Conservation (phyloP, 2,113 vertebrate genomes). For the Lophochroa leadbeateri region DNA sequence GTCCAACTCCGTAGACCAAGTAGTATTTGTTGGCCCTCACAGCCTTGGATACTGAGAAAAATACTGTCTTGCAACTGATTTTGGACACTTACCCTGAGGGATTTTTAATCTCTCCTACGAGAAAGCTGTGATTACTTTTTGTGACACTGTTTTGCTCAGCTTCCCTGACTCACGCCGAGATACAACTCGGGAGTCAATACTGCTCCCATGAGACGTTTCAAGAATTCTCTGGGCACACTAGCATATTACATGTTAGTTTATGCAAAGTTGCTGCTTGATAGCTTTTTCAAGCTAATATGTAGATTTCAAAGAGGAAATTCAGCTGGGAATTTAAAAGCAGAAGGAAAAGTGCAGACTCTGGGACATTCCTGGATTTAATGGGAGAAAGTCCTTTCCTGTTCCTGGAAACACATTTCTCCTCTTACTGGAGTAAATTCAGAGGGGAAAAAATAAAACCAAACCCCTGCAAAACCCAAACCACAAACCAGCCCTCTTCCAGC, state of each 20-base stretch:
- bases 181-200: background rate
- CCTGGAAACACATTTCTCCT: background rate
- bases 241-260: background rate
- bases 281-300: background rate
- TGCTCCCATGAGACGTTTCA: background rate
- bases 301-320: background rate
- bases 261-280: background rate
- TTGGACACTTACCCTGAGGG: background rate
- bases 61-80: background rate
- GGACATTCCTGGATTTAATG: background rate
- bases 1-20: background rate
- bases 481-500: background rate
- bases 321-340: background rate
- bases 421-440: background rate
- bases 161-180: background rate
- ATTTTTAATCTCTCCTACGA: background rate
- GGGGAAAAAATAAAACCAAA: accelerated
- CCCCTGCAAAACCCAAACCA: background rate
- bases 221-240: background rate
- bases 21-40: background rate
- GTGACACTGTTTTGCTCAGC: background rate
- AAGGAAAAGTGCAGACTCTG: background rate
- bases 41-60: background rate
- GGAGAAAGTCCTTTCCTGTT: background rate
- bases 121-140: background rate